Evolutionary conservation across 2,113 vertebrate genomes (phyloP), one percentile per base, ranked within the genome.

Genomic region (Oncorhynchus keta): DNA sequence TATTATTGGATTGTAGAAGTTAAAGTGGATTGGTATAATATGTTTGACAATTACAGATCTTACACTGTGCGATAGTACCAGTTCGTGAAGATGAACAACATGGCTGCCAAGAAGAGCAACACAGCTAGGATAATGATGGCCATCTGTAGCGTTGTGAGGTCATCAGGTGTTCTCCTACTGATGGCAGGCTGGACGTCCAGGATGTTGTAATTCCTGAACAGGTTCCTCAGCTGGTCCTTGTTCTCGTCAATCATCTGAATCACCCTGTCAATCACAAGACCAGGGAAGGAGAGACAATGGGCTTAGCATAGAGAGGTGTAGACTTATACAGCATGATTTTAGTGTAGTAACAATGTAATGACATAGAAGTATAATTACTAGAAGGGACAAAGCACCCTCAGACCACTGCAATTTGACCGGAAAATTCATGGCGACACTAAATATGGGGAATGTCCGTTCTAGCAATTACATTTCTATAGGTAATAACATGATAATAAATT

Each of bases 241-340:
- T 99, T 99, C 88, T 99, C 97, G 0, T 99, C 98, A 0, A 99
- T 99, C 96, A 99, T 96, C 92, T 98, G 97, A 88, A 99, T 99
- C n/a, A 99, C 97, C 73, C 97, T 99, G 92, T 51, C 77, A 24
- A 71, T 32, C 79, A 62, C 69, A 79, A 61, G 57, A 30, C 32
- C 7, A 5, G 18, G 4, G 5, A 20, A 18, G 28, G 13, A 39
- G 24, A 73, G 48, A 62, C 55, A 67, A 16, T 26, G 24, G 61
- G 2, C 20, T n/a, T 18, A 22, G 59, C 59, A 62, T n/a, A 62
- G n/a, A 26, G 39, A 45, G 9, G 39, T 3, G 39, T 45, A 11
- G 9, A 45, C 9, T 11, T 11, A 45, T 45, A 1, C 39, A 11
- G 9, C 39, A 45, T 16, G 51, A 5, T 55, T 55, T 55, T 55